A percentile compares a stretch with the other conserved stretches of the same genome.
phyloP scores from a whole-genome alignment of 2,113 vertebrate species.

The Lota lota region DNA sequence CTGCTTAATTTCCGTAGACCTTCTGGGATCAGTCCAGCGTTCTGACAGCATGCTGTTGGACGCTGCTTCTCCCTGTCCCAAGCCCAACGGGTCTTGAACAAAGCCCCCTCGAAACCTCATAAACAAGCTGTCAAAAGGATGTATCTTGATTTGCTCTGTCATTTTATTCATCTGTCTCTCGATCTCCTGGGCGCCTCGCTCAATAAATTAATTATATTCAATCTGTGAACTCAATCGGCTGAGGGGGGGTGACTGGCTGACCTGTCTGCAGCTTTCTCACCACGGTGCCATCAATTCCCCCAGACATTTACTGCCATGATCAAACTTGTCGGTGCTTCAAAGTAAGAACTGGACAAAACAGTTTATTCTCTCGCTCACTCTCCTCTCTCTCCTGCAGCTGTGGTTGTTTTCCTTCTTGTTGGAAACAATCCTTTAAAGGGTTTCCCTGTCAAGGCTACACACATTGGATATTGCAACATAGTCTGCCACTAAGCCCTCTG shows the following conservation, averaged over 20 bases:
- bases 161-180: conserved; percentile 52
- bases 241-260: conserved; percentile 22
- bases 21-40: not conserved
- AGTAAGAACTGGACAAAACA: too few relatives aligned
- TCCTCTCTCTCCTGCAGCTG: too few relatives aligned
- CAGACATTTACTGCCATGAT: too few relatives aligned
- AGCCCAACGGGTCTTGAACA: conserved; percentile 49
- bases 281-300: not conserved
- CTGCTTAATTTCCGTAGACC: too few relatives aligned
- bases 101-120: conserved; percentile 65
- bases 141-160: conserved; percentile 66
- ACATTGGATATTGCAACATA: too few relatives aligned
- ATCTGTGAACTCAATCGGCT: conserved; percentile 4
- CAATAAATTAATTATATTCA: conserved; percentile 62
- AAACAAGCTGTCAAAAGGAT: conserved; percentile 66
- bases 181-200: conserved; percentile 34
- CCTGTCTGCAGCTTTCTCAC: not conserved
- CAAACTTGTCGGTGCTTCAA: too few relatives aligned
- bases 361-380: too few relatives aligned
- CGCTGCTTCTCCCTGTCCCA: conserved; percentile 20
- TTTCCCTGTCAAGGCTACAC: too few relatives aligned
- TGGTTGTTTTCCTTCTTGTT: too few relatives aligned
- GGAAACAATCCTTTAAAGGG: too few relatives aligned
- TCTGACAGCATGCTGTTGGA: not conserved
- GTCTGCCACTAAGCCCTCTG: too few relatives aligned